A percentile compares a stretch with the other conserved stretches of the same genome.
Conservation (phyloP, 2,797 vertebrate genomes). For the Ctenochaetus hawaiiensis region DNA sequence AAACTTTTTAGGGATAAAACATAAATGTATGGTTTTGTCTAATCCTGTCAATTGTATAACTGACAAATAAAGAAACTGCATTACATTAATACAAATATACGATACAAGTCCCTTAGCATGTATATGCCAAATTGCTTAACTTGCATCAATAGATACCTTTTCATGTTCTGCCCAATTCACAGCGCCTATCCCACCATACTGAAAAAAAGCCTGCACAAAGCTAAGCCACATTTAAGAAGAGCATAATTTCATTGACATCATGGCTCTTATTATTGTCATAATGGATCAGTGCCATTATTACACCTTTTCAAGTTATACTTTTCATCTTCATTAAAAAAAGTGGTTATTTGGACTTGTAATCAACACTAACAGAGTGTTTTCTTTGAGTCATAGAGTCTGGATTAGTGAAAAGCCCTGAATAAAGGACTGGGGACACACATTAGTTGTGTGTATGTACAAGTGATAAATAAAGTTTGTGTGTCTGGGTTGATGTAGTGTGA, state of each 20-base stretch:
- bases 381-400: constrained; percentile 64
- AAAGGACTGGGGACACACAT: neutral
- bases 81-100: neutral
- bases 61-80: neutral
- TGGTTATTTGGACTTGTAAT: neutral
- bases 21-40: neutral
- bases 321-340: neutral
- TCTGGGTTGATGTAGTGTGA: constrained; percentile 43
- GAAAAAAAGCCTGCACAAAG: neutral
- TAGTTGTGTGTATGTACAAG: constrained; percentile 10
- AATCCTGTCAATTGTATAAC: neutral
- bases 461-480: constrained; percentile 50
- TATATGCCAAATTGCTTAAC: neutral
- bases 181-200: neutral
- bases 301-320: neutral
- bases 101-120: neutral
- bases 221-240: neutral
- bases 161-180: neutral
- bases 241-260: neutral
- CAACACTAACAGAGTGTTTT: neutral
- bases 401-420: constrained; percentile 59
- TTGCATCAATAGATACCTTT: neutral
- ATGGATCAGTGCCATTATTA: neutral
- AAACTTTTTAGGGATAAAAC: too few species aligned
- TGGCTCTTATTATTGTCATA: neutral